Base-by-base conservation (phyloP, 2,113 vertebrate genomes). In the Typhlomys cinereus region DNA sequence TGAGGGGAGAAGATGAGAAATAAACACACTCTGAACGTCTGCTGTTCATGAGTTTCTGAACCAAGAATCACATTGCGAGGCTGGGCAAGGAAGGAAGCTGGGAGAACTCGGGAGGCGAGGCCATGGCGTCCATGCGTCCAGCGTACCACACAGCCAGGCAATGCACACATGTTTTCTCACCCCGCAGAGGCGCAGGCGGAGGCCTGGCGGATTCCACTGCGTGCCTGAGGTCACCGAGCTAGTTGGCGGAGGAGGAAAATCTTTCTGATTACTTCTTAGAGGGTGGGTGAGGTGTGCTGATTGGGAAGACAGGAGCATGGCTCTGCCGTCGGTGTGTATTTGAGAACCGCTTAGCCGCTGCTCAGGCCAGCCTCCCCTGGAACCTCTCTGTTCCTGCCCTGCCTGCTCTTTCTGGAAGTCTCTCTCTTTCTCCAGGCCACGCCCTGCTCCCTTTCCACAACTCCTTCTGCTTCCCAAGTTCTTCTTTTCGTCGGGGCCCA, bases 61-160 rank as follows among this genome's bases (percentile, higher is more conserved):
- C n/a, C 9, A 20, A 61, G 79, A 71, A 41, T 82, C 46, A 7
- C 85, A 39, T 85, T 50, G 50, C 74, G 46, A 59, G 61, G 50
- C 83, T 74, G 21, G 25, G 52, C 29, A 9, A 85, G 39, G 52
- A 85, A 70, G 67, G 8, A 2, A 57, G 52, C 36, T 23, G 50
- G 85, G 81, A 50, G 34, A 76, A 39, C 54, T 66, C 75, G 54
- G 86, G 27, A 91, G 75, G 36, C 0, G 1, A 39, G 74, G 69
- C 57, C 1, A 2, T 7, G 5, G 50, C 2, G 0, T 17, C 57
- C 0, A 0, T 3, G 34, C 5, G n/a, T n/a, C n/a, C n/a, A n/a
- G n/a, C n/a, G 5, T 1, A 21, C 34, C 48, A 41, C 23, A 18
- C 39, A 61, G 4, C 14, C 59, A 39, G 36, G 34, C 8, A 21